Base-by-base conservation (phyloP, 2,888 invertebrate genomes). In the Melinaea marsaeus region DNA sequence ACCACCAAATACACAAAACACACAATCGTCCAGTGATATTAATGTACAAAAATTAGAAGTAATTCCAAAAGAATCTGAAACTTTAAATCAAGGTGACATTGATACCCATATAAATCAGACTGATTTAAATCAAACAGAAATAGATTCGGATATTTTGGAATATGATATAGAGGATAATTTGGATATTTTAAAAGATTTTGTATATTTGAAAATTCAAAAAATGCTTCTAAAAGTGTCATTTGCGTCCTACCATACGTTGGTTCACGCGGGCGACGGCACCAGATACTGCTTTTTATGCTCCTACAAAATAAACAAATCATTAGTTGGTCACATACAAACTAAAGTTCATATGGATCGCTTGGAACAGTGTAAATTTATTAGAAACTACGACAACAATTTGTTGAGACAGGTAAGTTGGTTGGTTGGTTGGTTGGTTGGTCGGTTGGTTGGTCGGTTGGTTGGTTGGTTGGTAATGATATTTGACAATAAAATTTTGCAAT, bases 351-450 rank as follows among this genome's bases (percentile, higher is more conserved):
- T 57, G 13, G 62, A 74, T 11, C 67, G 75, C 67, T 47, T 76
- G 57, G 48, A 70, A 3, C 64, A 72, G 60, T 69, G 71, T 62
- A 69, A 75, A 57, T 70, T 76, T 70, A 45, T 81, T 57, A 69
- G 75, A 55, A 71, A 75, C 60, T 77, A 74, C 62, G 69, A 73
- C 1, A 74, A 70, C 13, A 72, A 75, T 61, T 66, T 80, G 11
- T 63, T 82, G 3, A 68, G 82, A 64, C 82, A 82, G 79, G 83
- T 79, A 13, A 70, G 72, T 56, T 54, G 55, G 48, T 37, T 9
- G 6, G 13, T 35, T 22, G 7, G 22, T 51, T 6, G 3, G 6
- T 13, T 4, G 13, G 72, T 56, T 54, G 55, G 48, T 37, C 2
- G 6, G 13, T 35, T 22, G 7, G 22, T 51, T 6, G 3, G 6